Conservation (phyloP, 2,888 invertebrate genomes). For the Lycia hirtaria region DNA sequence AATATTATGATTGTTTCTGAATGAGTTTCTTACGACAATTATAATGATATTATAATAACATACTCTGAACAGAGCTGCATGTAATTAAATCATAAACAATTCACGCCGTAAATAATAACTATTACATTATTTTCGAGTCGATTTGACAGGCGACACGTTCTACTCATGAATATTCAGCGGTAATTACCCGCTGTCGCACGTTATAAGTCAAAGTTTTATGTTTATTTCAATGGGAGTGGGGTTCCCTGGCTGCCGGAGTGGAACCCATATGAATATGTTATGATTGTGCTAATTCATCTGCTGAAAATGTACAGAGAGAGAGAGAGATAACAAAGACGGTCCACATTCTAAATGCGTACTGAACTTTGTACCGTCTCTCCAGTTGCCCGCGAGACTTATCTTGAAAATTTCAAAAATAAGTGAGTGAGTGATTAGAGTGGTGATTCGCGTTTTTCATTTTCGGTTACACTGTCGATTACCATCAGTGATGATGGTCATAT, state of each 20-base stretch:
- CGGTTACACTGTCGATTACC: too few species aligned
- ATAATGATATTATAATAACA: not conserved
- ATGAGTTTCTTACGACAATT: too few species aligned
- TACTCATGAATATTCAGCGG: slow-evolving; percentile 43
- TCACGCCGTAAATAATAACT: slow-evolving; percentile 5
- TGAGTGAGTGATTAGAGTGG: too few species aligned
- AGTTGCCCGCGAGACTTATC: too few species aligned
- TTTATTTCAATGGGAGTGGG: slow-evolving; percentile 9
- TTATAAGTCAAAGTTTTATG: slow-evolving; percentile 38
- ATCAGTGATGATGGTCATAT: too few species aligned
- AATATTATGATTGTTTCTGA: too few species aligned
- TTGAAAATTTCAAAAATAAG: too few species aligned
- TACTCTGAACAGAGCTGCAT: not conserved
- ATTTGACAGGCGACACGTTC: slow-evolving; percentile 38
- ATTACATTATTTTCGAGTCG: slow-evolving; percentile 38
- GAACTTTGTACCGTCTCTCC: too few species aligned
- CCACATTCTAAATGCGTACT: not conserved
- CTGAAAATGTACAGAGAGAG: not conserved
- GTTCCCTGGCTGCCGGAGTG: not conserved
- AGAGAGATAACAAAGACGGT: not conserved
- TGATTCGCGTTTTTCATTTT: too few species aligned
- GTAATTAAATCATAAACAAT: slow-evolving; percentile 5
- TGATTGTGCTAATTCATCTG: not conserved
- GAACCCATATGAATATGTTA: not conserved
- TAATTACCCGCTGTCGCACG: slow-evolving; percentile 39